Evolutionary conservation across 1,140 invertebrate species (phyloP).

Genomic region (Apis cerana): DNA sequence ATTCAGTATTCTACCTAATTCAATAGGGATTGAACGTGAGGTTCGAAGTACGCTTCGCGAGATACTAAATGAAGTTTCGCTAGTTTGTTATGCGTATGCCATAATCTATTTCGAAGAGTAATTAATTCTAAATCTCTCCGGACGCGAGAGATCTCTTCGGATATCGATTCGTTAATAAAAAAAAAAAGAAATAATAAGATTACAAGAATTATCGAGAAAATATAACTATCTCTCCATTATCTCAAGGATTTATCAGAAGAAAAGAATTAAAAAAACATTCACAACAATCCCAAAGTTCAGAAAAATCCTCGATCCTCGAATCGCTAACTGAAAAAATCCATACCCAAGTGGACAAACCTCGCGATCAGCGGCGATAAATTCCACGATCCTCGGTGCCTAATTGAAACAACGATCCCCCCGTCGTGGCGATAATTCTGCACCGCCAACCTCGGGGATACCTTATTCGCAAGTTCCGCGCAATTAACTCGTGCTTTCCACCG

Average conservation of each 20-base stretch:
- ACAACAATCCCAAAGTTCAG: not conserved
- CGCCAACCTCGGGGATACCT: constrained; percentile 31
- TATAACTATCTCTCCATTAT: too few relatives aligned
- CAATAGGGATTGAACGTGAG: not conserved
- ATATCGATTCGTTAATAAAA: too few relatives aligned
- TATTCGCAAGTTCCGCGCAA: constrained; percentile 52
- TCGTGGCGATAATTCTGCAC: constrained; percentile 27
- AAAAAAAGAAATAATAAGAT: too few relatives aligned
- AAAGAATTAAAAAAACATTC: too few relatives aligned
- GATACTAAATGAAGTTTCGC: not conserved
- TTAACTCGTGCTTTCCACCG: constrained; percentile 47
- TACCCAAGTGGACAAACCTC: not conserved
- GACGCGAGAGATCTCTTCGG: too few relatives aligned
- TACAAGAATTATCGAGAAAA: too few relatives aligned
- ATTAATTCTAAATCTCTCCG: too few relatives aligned
- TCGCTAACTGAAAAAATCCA: not conserved
- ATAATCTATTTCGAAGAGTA: too few relatives aligned
- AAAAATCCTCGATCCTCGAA: not conserved
- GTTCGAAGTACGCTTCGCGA: not conserved
- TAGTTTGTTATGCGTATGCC: too few relatives aligned
- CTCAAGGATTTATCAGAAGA: too few relatives aligned
- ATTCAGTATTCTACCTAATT: not conserved
- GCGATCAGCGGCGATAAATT: constrained; percentile 28
- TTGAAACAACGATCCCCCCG: constrained; percentile 47
- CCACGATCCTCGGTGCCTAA: constrained; percentile 25